A percentile compares a stretch with the other conserved stretches of the same genome.
These are phyloP conservation scores for Gryllus longicercus DNA, from an alignment of 2,888 invertebrate species.

Conservation along the genomic window DNA sequence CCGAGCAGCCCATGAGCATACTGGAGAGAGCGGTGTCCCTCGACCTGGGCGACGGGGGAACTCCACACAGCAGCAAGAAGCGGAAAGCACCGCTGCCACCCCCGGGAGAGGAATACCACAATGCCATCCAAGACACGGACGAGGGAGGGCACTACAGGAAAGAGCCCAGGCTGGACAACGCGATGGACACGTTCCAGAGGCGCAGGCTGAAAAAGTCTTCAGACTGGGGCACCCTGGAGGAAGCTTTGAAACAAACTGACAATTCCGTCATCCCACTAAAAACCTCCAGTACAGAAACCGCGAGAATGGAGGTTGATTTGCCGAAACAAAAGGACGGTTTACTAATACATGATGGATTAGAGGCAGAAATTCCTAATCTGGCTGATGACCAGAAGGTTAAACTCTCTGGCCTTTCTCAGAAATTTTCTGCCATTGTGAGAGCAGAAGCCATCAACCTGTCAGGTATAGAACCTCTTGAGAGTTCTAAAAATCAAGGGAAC, in stretches of 20 bases:
- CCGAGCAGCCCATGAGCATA: slow-evolving; percentile 41
- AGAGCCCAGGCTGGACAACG: slow-evolving; percentile 49
- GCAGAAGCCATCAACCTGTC: not conserved
- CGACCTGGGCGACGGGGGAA: slow-evolving; percentile 58
- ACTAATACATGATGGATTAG: not conserved
- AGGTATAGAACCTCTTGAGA: not conserved
- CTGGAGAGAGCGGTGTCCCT: slow-evolving; percentile 74
- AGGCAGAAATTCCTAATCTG: not conserved
- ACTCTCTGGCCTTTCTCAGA: not conserved
- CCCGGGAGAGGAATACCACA: slow-evolving; percentile 38
- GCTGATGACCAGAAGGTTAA: not conserved
- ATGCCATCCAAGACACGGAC: slow-evolving; percentile 45
- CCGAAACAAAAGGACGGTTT: not conserved
- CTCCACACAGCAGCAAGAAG: slow-evolving; percentile 51
- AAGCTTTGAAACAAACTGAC: slow-evolving; percentile 49
- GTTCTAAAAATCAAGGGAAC: not conserved
- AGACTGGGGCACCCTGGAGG: slow-evolving; percentile 73
- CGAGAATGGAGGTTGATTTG: not conserved
- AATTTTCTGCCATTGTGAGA: not conserved
- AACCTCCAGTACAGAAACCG: not conserved
- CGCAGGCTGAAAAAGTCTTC: slow-evolving; percentile 69
- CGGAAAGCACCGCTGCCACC: slow-evolving; percentile 59
- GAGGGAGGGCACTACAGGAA: slow-evolving; percentile 40
- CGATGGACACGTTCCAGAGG: slow-evolving; percentile 62
- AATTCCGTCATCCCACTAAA: not conserved